Evolutionary conservation across 1,140 invertebrate genomes (phyloP).

Genomic region (Bombus terrestris): DNA sequence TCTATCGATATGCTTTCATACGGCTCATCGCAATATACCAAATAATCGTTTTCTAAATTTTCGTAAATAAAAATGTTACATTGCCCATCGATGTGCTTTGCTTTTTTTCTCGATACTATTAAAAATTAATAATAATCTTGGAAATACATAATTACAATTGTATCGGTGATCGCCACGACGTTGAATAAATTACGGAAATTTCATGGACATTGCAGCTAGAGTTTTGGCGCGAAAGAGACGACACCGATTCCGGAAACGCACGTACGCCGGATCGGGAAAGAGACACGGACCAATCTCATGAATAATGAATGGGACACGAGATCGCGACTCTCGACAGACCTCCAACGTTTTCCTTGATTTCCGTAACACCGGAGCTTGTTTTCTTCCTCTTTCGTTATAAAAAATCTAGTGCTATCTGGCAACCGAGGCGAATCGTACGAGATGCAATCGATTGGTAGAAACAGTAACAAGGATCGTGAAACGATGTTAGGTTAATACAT

Average conservation of each 20-base stretch:
- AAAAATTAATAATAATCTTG: too few relatives aligned
- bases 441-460: not conserved
- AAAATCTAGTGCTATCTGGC: not conserved
- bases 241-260: not conserved
- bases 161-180: too few relatives aligned
- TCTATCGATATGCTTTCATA: too few relatives aligned
- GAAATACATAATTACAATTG: fast-evolving
- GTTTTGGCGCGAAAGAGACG: not conserved
- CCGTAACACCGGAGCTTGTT: not conserved
- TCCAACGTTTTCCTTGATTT: not conserved
- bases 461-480: not conserved
- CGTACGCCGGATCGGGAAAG: conserved; percentile 9
- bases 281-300: conserved; percentile 12
- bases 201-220: not conserved
- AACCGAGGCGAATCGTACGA: not conserved
- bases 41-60: too few relatives aligned
- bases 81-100: too few relatives aligned
- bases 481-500: not conserved
- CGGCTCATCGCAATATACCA: too few relatives aligned
- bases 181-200: not conserved
- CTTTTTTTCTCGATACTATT: too few relatives aligned
- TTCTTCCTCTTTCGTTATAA: not conserved
- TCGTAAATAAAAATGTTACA: too few relatives aligned
- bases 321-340: not conserved
- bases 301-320: conserved; percentile 19